Percentiles rank a stretch among this genome's conserved stretches.
Evolutionary conservation across 2,797 vertebrate genomes (phyloP).

Genomic region (Rhyacichthys aspro): DNA sequence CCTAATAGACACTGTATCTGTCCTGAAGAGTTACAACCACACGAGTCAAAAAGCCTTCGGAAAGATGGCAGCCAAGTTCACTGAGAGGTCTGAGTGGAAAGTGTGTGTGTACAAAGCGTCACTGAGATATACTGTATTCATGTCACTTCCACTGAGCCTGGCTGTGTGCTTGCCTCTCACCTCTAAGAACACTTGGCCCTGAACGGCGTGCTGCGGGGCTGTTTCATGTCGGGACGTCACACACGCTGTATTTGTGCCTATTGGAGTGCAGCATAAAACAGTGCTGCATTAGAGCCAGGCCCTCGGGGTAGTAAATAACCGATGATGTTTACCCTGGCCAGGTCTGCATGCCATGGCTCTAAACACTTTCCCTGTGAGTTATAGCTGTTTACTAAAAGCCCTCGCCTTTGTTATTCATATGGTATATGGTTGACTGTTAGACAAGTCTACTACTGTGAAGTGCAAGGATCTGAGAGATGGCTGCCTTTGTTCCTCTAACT

Average conservation of each 20-base stretch:
- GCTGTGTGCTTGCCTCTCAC: slow-evolving; percentile 53
- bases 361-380: slow-evolving; percentile 77
- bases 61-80: slow-evolving; percentile 67
- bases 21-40: slow-evolving; percentile 48
- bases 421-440: slow-evolving; percentile 58
- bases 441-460: slow-evolving; percentile 49
- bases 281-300: slow-evolving; percentile 56
- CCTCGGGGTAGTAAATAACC: slow-evolving; percentile 75
- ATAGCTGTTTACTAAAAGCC: slow-evolving; percentile 79
- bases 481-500: slow-evolving; percentile 32
- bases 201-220: slow-evolving; percentile 57
- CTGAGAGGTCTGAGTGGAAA: slow-evolving; percentile 73
- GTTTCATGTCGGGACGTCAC: slow-evolving; percentile 71
- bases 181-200: slow-evolving; percentile 55
- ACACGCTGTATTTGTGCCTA: slow-evolving; percentile 43
- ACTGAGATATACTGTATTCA: slow-evolving; percentile 61
- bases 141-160: slow-evolving; percentile 63
- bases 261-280: slow-evolving; percentile 63
- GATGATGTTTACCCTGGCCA: slow-evolving; percentile 69
- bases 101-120: slow-evolving; percentile 63
- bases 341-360: slow-evolving; percentile 74
- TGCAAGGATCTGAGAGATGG: slow-evolving; percentile 15
- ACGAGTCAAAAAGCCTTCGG: slow-evolving; percentile 47
- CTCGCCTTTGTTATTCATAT: slow-evolving; percentile 72
- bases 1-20: slow-evolving; percentile 47